A percentile compares a stretch with the other conserved stretches of the same genome.
These are phyloP conservation scores for Musca domestica DNA, from an alignment of 1,140 invertebrate genomes.

Conservation along the genomic window DNA sequence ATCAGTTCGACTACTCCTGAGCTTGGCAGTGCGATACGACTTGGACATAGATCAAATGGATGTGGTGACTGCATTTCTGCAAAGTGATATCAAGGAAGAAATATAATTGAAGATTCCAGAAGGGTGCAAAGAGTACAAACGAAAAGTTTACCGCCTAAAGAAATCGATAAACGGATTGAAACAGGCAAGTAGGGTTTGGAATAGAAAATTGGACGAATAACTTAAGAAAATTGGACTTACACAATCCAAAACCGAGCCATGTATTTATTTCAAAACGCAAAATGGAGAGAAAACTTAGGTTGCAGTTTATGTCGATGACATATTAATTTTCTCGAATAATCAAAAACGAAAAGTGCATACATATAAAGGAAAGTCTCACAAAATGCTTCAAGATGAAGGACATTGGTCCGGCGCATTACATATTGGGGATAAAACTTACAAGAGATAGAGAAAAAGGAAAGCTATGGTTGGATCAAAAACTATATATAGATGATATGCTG, in stretches of 20 bases:
- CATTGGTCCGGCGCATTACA: not conserved
- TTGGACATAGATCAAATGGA: slow-evolving; percentile 9
- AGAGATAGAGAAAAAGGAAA: not conserved
- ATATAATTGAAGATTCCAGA: not conserved
- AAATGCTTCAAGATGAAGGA: not conserved
- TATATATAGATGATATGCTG: not conserved
- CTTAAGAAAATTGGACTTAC: slow-evolving; percentile 33
- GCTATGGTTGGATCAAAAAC: not conserved
- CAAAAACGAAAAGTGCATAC: not conserved
- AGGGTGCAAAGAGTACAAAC: not conserved
- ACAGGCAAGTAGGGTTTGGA: slow-evolving; percentile 37
- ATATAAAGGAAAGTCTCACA: not conserved
- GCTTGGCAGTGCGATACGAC: slow-evolving; percentile 26
- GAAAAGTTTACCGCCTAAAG: too few species aligned
- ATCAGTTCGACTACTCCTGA: slow-evolving; percentile 30
- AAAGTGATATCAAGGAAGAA: not conserved
- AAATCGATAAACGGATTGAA: slow-evolving; percentile 43
- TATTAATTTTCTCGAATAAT: not conserved
- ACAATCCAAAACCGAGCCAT: slow-evolving; percentile 34
- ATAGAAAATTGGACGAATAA: slow-evolving; percentile 36
- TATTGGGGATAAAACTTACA: not conserved
- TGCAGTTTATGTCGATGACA: slow-evolving; percentile 20
- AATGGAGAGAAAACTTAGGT: not conserved
- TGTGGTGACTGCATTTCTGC: not conserved
- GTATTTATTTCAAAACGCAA: too few species aligned